A percentile compares a stretch with the other conserved stretches of the same genome.
Evolutionary conservation across 2,888 invertebrate genomes (phyloP).

Genomic region (Eupsilia transversa): DNA sequence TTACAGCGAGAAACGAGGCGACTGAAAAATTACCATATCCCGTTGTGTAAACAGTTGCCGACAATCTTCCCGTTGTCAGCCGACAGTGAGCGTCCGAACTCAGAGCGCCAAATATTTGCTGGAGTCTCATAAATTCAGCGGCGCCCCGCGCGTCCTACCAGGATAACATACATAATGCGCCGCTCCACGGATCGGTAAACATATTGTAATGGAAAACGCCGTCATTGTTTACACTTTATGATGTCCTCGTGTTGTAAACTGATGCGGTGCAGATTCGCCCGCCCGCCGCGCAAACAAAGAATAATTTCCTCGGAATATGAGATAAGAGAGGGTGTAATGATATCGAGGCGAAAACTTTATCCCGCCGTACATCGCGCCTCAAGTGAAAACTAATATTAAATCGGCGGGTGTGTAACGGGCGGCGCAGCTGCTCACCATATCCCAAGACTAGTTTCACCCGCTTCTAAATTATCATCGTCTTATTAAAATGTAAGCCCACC

Average conservation of each 20-base stretch:
- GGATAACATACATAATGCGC: slow-evolving; percentile 90
- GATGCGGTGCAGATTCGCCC: slow-evolving; percentile 81
- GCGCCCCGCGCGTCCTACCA: slow-evolving; percentile 86
- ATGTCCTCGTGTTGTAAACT: slow-evolving; percentile 88
- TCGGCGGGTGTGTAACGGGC: slow-evolving; percentile 62
- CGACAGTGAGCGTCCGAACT: slow-evolving; percentile 85
- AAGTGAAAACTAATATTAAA: slow-evolving; percentile 65
- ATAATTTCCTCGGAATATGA: slow-evolving; percentile 68
- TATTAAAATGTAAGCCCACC: slow-evolving; percentile 77
- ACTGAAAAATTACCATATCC: slow-evolving; percentile 88
- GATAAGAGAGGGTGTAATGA: slow-evolving; percentile 60
- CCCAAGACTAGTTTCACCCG: slow-evolving; percentile 67
- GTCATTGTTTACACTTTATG: slow-evolving; percentile 90
- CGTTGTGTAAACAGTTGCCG: slow-evolving; percentile 86
- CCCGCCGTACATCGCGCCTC: slow-evolving; percentile 60
- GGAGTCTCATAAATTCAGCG: slow-evolving; percentile 88
- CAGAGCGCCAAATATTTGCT: slow-evolving; percentile 89
- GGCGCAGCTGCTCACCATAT: slow-evolving; percentile 66
- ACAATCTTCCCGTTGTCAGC: slow-evolving; percentile 90
- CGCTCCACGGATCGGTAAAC: slow-evolving; percentile 90
- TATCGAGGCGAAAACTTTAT: slow-evolving; percentile 60
- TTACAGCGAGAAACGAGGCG: slow-evolving; percentile 74
- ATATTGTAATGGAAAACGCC: slow-evolving; percentile 91
- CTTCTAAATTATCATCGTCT: slow-evolving; percentile 78
- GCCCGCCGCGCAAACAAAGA: slow-evolving; percentile 73